phyloP scores from a whole-genome alignment of 1,140 invertebrate species.

The Conopomorpha cramerella region DNA sequence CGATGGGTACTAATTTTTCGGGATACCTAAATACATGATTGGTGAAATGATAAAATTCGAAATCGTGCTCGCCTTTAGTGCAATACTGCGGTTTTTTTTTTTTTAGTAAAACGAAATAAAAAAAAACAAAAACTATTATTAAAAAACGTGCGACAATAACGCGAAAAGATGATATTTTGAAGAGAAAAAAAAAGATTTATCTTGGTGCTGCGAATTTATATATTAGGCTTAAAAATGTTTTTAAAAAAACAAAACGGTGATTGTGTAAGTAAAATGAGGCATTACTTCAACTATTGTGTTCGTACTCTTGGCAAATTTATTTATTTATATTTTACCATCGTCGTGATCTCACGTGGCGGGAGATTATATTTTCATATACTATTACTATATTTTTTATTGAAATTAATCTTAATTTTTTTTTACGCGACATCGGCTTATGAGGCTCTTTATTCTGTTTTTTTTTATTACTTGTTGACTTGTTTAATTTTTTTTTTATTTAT shows the following conservation, averaged over 20 bases:
- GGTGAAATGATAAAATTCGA: too few relatives aligned
- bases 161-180: constrained; percentile 58
- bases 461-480: constrained; percentile 37
- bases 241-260: constrained; percentile 51
- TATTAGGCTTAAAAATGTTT: constrained; percentile 60
- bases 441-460: constrained; percentile 46
- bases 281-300: constrained; percentile 54
- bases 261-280: constrained; percentile 53
- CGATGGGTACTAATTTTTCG: too few relatives aligned
- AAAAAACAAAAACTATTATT: too few relatives aligned
- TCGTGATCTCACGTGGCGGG: constrained; percentile 59
- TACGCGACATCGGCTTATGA: too few relatives aligned
- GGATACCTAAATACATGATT: too few relatives aligned
- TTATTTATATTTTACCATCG: constrained; percentile 51
- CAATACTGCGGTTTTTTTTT: constrained; percentile 57
- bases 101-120: too few relatives aligned
- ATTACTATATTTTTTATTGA: too few relatives aligned
- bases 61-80: too few relatives aligned
- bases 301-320: constrained; percentile 56
- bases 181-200: constrained; percentile 44
- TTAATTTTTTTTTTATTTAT: constrained; percentile 9
- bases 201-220: constrained; percentile 61
- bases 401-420: too few relatives aligned
- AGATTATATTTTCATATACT: too few relatives aligned
- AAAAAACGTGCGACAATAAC: constrained; percentile 60